These are phyloP conservation scores for Acanthochromis polyacanthus DNA, from an alignment of 2,113 vertebrate species.

Conservation along the genomic window DNA sequence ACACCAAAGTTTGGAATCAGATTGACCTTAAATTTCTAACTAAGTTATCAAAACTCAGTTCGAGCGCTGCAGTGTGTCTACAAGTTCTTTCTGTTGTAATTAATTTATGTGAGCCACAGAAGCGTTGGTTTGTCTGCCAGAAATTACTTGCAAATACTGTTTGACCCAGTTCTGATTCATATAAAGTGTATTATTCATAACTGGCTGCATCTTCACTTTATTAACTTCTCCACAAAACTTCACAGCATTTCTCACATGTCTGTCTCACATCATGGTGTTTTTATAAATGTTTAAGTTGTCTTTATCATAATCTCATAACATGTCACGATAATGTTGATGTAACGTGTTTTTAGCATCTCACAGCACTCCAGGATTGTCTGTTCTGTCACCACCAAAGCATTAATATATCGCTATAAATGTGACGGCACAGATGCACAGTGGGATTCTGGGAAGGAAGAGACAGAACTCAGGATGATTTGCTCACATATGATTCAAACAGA, in stretches of 20 bases:
- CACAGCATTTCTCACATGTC: conserved; percentile 25
- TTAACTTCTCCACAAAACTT: conserved; percentile 27
- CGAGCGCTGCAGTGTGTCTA: no score
- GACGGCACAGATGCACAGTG: conserved; percentile 16
- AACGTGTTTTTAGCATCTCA: conserved; percentile 43
- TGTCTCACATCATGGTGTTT: conserved; percentile 60
- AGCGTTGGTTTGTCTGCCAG: not conserved
- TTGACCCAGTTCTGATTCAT: conserved; percentile 16
- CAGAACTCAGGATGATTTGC: not conserved
- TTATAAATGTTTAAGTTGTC: conserved; percentile 7
- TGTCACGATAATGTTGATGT: conserved; percentile 12
- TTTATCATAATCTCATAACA: conserved; percentile 12
- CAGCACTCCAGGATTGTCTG: conserved; percentile 46
- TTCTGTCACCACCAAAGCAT: conserved; percentile 40
- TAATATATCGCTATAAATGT: conserved; percentile 48
- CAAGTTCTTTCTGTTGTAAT: not conserved
- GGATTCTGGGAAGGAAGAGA: conserved; percentile 3
- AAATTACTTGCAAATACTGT: not conserved
- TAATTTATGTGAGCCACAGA: not conserved
- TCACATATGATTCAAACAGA: not conserved
- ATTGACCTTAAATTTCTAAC: no score
- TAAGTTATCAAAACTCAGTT: no score
- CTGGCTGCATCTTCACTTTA: conserved; percentile 27
- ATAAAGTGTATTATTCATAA: not conserved
- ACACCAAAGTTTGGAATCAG: no score